Evolutionary conservation across 2,888 invertebrate genomes (phyloP).

Genomic region (Nomada ferruginata): DNA sequence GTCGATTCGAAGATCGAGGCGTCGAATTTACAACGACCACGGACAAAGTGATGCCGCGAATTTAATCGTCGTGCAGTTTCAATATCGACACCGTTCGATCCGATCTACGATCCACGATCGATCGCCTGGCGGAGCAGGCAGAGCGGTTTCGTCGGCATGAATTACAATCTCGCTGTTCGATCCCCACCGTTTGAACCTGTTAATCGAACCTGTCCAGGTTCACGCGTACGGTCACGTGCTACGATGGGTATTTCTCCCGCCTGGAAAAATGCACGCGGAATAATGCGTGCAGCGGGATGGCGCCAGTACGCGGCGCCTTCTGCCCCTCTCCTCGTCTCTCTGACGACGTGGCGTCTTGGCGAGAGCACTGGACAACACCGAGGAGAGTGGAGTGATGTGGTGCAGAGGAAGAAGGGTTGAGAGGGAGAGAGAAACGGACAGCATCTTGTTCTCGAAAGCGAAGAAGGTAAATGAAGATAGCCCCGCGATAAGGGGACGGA

Average conservation of each 20-base stretch:
- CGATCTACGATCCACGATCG: too few relatives aligned
- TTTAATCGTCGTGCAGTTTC: too few relatives aligned
- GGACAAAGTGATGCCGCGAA: too few relatives aligned
- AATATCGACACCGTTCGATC: too few relatives aligned
- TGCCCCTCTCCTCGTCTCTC: slow-evolving; percentile 28
- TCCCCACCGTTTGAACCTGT: slow-evolving; percentile 14
- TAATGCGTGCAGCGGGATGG: slow-evolving; percentile 74
- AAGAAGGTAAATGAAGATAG: background rate
- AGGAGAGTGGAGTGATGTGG: slow-evolving; percentile 19
- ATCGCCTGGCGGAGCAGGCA: too few relatives aligned
- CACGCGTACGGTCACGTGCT: slow-evolving; percentile 38
- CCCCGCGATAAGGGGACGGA: background rate
- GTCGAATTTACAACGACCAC: too few relatives aligned
- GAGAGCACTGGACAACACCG: background rate
- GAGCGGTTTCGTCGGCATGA: too few relatives aligned
- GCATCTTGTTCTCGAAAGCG: slow-evolving; percentile 5
- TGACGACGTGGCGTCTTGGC: slow-evolving; percentile 28
- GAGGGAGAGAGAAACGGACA: slow-evolving; percentile 37
- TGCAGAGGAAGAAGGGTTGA: slow-evolving; percentile 11
- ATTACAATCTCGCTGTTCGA: background rate
- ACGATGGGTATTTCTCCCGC: slow-evolving; percentile 42
- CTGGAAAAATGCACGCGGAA: slow-evolving; percentile 69
- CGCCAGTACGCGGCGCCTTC: slow-evolving; percentile 67
- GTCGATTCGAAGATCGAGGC: too few relatives aligned
- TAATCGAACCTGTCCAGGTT: slow-evolving; percentile 21